Evolutionary conservation across 2,888 invertebrate species (phyloP).

Genomic region (Pammene fasciana): DNA sequence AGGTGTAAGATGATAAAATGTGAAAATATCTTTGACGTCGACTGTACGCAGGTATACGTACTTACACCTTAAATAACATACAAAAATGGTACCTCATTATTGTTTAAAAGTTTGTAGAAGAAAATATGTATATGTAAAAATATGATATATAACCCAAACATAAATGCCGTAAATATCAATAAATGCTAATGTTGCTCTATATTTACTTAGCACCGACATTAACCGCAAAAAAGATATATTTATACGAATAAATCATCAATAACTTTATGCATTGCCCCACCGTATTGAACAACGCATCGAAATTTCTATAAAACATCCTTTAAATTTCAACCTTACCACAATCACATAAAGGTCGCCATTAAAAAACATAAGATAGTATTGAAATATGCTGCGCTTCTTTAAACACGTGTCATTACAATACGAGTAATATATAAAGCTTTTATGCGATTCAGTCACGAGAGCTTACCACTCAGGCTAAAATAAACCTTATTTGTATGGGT

Average conservation of each 20-base stretch:
- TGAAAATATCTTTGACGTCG: too few relatives aligned
- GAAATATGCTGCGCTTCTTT: constrained; percentile 50
- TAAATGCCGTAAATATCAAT: constrained; percentile 28
- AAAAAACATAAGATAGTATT: constrained; percentile 30
- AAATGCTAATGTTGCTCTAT: constrained; percentile 30
- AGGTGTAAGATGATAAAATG: too few relatives aligned
- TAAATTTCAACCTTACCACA: background rate
- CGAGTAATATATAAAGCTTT: constrained; percentile 50
- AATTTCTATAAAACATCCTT: constrained; percentile 8
- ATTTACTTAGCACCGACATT: constrained; percentile 29
- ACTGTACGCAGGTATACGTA: too few relatives aligned
- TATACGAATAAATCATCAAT: constrained; percentile 31
- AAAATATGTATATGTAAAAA: background rate
- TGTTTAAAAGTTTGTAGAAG: background rate
- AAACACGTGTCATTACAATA: constrained; percentile 56
- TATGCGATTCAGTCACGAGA: constrained; percentile 53
- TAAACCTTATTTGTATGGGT: constrained; percentile 33
- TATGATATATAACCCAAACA: constrained; percentile 4
- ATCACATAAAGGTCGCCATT: background rate
- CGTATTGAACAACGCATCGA: constrained; percentile 20
- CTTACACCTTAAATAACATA: too few relatives aligned
- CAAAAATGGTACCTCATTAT: too few relatives aligned
- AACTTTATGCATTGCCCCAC: constrained; percentile 33
- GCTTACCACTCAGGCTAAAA: constrained; percentile 31
- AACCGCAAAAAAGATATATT: constrained; percentile 26